These are phyloP conservation scores for Cheilosia vernalis DNA, from an alignment of 2,888 invertebrate genomes.

Conservation along the genomic window DNA sequence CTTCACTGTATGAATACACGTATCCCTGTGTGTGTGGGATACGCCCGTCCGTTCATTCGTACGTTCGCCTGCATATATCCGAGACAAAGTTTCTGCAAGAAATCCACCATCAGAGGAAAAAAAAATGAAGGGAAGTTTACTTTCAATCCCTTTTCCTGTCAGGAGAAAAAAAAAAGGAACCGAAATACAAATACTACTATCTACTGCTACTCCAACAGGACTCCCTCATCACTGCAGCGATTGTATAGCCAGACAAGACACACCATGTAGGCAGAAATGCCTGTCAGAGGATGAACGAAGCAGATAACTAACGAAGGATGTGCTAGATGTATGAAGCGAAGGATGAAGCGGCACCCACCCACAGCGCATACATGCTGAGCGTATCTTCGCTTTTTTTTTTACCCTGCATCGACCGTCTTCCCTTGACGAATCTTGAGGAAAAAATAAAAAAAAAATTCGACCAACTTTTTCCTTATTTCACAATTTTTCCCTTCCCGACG, in stretches of 20 bases:
- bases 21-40: slow-evolving; percentile 24
- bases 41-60: slow-evolving; percentile 58
- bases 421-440: slow-evolving; percentile 1
- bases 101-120: slow-evolving; percentile 14
- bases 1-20: slow-evolving; percentile 34
- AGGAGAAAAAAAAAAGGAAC: slow-evolving; percentile 13
- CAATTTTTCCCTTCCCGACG: slow-evolving; percentile 41
- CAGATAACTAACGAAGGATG: slow-evolving; percentile 29
- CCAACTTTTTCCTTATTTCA: slow-evolving; percentile 66
- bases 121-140: slow-evolving; percentile 47
- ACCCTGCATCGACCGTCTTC: background rate
- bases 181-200: slow-evolving; percentile 29
- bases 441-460: slow-evolving; percentile 16
- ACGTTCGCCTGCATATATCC: slow-evolving; percentile 37
- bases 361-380: slow-evolving; percentile 26
- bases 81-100: slow-evolving; percentile 50
- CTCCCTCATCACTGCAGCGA: slow-evolving; percentile 55
- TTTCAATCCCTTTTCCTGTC: slow-evolving; percentile 53
- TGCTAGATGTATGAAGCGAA: slow-evolving; percentile 38
- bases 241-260: slow-evolving; percentile 55
- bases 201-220: slow-evolving; percentile 9
- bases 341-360: background rate
- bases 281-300: slow-evolving; percentile 53
- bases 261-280: slow-evolving; percentile 56
- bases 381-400: slow-evolving; percentile 17